These are phyloP conservation scores for Zhuqinia jingwanae DNA, from an alignment of 2,888 invertebrate genomes.

Conservation along the genomic window DNA sequence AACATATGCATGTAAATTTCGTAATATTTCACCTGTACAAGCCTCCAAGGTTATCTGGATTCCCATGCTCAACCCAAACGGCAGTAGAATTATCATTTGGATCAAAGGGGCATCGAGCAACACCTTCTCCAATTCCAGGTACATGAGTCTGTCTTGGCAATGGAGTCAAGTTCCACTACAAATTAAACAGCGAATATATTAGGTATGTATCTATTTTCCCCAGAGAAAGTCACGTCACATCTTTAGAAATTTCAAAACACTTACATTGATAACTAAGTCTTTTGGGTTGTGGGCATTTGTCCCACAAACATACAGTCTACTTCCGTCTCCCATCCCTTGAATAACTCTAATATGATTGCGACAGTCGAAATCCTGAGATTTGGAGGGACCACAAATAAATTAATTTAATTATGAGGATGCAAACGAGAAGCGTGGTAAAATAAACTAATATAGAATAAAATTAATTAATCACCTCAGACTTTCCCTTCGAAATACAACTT, in stretches of 20 bases:
- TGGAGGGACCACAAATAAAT: neutral
- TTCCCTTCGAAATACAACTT: conserved; percentile 96
- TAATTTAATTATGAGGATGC: neutral
- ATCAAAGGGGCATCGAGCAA: conserved; percentile 98
- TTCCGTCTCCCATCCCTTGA: conserved; percentile 95
- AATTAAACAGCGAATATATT: too few relatives aligned
- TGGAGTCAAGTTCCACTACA: conserved; percentile 71
- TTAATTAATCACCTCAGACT: conserved; percentile 90
- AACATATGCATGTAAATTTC: too few relatives aligned
- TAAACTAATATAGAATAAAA: neutral
- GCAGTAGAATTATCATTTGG: conserved; percentile 98
- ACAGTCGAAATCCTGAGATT: conserved; percentile 92
- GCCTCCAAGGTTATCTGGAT: conserved; percentile 95
- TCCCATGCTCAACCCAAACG: conserved; percentile 97
- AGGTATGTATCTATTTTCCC: neutral
- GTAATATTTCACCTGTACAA: conserved; percentile 88
- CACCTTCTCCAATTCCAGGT: conserved; percentile 95
- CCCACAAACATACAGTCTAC: conserved; percentile 94
- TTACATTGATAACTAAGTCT: conserved; percentile 97
- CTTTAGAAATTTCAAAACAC: conserved; percentile 82
- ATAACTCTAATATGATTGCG: conserved; percentile 91
- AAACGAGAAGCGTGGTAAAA: too few relatives aligned
- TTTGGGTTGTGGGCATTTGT: conserved; percentile 95
- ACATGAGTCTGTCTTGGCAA: conserved; percentile 85
- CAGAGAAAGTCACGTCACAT: too few relatives aligned